These are phyloP conservation scores for Volucella zonaria DNA, from an alignment of 2,888 invertebrate genomes.

Conservation along the genomic window DNA sequence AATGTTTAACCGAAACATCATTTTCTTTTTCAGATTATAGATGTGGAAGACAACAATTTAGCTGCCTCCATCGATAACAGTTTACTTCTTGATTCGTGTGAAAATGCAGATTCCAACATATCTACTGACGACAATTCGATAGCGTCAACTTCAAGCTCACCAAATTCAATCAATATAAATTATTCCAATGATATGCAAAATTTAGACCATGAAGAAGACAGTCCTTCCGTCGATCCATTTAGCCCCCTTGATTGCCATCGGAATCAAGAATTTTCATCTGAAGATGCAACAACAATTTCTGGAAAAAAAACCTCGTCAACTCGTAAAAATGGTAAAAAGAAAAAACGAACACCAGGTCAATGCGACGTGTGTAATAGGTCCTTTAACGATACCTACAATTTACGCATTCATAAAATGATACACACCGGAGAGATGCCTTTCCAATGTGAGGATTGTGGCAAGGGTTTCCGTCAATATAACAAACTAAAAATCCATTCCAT, in stretches of 20 bases:
- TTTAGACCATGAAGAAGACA: conserved; percentile 1
- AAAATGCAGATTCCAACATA: conserved; percentile 24
- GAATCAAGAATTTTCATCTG: conserved; percentile 17
- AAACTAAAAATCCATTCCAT: conserved; percentile 79
- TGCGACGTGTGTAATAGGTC: conserved; percentile 76
- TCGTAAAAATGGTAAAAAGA: conserved; percentile 53
- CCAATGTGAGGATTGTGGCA: conserved; percentile 77
- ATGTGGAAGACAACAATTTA: conserved; percentile 1
- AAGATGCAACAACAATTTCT: conserved; percentile 4
- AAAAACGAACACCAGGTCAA: conserved; percentile 73
- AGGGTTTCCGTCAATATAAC: conserved; percentile 78
- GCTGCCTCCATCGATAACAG: neutral
- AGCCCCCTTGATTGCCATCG: neutral
- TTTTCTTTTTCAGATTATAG: conserved; percentile 47
- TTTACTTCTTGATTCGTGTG: neutral
- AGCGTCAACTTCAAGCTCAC: neutral
- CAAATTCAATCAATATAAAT: neutral
- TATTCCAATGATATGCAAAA: conserved; percentile 10
- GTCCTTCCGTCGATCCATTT: neutral
- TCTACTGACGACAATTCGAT: neutral
- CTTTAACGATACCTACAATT: conserved; percentile 78
- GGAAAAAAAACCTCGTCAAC: neutral
- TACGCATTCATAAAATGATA: conserved; percentile 79
- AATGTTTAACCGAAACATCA: neutral
- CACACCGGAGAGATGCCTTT: conserved; percentile 79